Conservation (phyloP, 2,888 invertebrate genomes). For the Hypselothyrea guttata region DNA sequence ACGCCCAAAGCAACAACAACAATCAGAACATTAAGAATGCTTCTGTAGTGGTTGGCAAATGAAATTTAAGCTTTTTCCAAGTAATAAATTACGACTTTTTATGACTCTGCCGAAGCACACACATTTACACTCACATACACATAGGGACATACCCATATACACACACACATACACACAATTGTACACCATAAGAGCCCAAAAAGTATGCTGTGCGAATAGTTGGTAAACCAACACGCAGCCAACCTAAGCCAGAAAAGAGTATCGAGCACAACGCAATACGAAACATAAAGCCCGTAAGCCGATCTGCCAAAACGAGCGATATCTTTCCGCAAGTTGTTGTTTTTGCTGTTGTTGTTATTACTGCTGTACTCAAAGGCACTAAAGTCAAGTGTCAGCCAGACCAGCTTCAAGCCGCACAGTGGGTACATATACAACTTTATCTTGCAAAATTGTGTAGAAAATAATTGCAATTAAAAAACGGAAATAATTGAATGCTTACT, state of each 20-base stretch:
- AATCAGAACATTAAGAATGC: conserved; percentile 44
- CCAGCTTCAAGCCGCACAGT: conserved; percentile 39
- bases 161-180: conserved; percentile 15
- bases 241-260: conserved; percentile 18
- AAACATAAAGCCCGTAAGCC: conserved; percentile 72
- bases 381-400: conserved; percentile 63
- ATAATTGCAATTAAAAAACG: neutral
- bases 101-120: conserved; percentile 66
- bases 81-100: conserved; percentile 79
- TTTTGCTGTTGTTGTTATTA: too few species aligned
- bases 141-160: conserved; percentile 13
- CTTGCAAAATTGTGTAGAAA: neutral
- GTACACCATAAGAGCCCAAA: conserved; percentile 19
- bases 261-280: conserved; percentile 40
- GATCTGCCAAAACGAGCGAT: conserved; percentile 63
- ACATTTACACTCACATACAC: too few species aligned
- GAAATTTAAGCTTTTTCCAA: conserved; percentile 79
- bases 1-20: neutral
- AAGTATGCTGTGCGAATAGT: conserved; percentile 62
- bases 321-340: conserved; percentile 34
- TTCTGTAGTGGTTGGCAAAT: conserved; percentile 73
- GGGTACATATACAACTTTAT: conserved; percentile 13
- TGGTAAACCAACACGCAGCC: conserved; percentile 38
- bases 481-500: too few species aligned
- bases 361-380: conserved; percentile 36